Evolutionary conservation across 2,113 vertebrate species (phyloP), one percentile per base, ranked within the genome.

Genomic region (Paraplagusia blochii): DNA sequence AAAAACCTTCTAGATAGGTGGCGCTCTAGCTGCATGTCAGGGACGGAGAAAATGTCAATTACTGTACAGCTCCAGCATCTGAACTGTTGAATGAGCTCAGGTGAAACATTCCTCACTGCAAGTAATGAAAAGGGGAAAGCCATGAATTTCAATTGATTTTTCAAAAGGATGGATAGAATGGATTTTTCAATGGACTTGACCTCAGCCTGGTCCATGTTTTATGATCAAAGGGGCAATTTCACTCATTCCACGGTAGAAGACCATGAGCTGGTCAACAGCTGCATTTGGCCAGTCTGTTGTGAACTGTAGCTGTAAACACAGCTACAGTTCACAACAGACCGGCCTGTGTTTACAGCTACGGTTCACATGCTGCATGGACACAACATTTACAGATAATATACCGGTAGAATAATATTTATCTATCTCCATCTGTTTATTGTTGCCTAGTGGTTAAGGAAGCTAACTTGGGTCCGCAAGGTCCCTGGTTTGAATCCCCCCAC

Each of bases 11-110:
- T 6, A 29, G 22, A 29, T 29, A 29, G 22, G 6, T 2, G 22
- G 22, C 22, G 22, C 39, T 67, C 66, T 63, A 75, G 70, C 76
- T 81, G 74, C 63, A 29, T 45, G 57, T 53, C 29, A 11, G 49
- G 60, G 42, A 35, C 42, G 45, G 53, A 63, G 42, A 35, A 47
- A 44, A 44, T 73, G 74, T 70, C 67, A 59, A 77, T 79, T 61
- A 64, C 44, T 56, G 58, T 39, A 56, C 12, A 54, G 51, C 60
- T 73, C 43, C 49, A 19, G 34, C 13, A 5, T 51, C 35, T 52
- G 54, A 49, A 63, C 15, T 33, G 13, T 39, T 48, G 66, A 63
- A 65, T 39, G 52, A 69, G 60, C 50, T 59, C 33, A 14, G 40
- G 63, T 61, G 57, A 44, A 60, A 63, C 46, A 52, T 22, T 39